Evolutionary conservation across 2,888 invertebrate species (phyloP), one percentile per base, ranked within the genome.

Genomic region (Rhamnusium bicolor): DNA sequence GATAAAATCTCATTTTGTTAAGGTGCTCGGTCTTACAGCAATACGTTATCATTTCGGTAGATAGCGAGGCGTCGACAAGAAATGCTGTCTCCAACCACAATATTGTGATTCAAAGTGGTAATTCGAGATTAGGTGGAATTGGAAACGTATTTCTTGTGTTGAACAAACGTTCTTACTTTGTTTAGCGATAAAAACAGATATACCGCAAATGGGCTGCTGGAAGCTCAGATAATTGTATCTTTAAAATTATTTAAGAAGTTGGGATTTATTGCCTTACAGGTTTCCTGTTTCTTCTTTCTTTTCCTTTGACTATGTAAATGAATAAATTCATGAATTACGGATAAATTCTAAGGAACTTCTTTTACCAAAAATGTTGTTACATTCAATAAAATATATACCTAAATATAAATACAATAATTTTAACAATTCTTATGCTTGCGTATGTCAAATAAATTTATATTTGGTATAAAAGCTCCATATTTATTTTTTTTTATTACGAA

Each of bases 1-100:
- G 77, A 79, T 80, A 78, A 80, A 81, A 82, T 81, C 82, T 81
- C 80, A 79, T 82, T 82, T 79, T 75, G 72, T 69, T 72, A 80
- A 82, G 80, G 80, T 82, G 80, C 78, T 76, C 74, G 72, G 71
- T 74, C 74, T 73, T 77, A 66, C 72, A 51, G 72, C 73, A 71
- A 77, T 78, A 77, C 79, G 79, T 80, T 80, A 81, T 81, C 79
- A 74, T 79, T 79, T 58, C 58, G 51, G 56, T 54, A 73, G 76
- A 71, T 73, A 76, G 71, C 76, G 72, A 66, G 67, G 56, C 67
- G 67, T 46, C 67, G 67, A 67, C 67, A 67, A 67, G 46, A 65
- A 72, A 75, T 72, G 65, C 72, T 63, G 75, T 72, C 72, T 71
- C 60, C 69, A 61, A 70, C 76, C 71, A 69, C 73, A 73, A 73